Evolutionary conservation across 2,888 invertebrate genomes (phyloP).

Genomic region (Leptura quadrifasciata): DNA sequence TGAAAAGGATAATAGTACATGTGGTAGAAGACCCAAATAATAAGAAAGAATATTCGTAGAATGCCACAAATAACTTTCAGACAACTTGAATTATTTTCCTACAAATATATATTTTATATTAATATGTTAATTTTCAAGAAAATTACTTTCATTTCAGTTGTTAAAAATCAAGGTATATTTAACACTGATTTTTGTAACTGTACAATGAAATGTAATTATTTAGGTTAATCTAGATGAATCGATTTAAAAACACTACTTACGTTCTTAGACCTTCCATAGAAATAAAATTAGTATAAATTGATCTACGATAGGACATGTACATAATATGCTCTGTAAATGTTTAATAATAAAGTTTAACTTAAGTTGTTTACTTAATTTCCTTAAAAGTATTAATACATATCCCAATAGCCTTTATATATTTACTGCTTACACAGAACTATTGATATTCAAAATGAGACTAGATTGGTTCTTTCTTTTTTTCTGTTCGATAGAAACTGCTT

Average conservation of each 20-base stretch:
- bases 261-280: not conserved
- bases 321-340: conserved; percentile 4
- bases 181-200: too few species aligned
- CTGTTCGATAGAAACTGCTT: too few species aligned
- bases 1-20: too few species aligned
- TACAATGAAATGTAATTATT: not conserved
- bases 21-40: too few species aligned
- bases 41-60: too few species aligned
- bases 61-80: too few species aligned
- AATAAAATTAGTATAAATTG: not conserved
- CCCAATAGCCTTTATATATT: too few species aligned
- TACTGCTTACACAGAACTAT: too few species aligned
- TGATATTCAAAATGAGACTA: too few species aligned
- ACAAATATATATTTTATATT: not conserved
- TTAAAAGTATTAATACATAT: not conserved
- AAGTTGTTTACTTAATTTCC: not conserved
- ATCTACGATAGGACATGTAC: not conserved
- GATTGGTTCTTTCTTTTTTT: too few species aligned
- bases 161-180: too few species aligned
- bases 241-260: not conserved
- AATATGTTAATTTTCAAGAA: not conserved
- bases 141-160: too few species aligned
- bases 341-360: not conserved
- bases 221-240: not conserved
- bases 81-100: not conserved